Evolutionary conservation across 1,140 invertebrate genomes (phyloP).

Genomic region (Drosophila ambigua): DNA sequence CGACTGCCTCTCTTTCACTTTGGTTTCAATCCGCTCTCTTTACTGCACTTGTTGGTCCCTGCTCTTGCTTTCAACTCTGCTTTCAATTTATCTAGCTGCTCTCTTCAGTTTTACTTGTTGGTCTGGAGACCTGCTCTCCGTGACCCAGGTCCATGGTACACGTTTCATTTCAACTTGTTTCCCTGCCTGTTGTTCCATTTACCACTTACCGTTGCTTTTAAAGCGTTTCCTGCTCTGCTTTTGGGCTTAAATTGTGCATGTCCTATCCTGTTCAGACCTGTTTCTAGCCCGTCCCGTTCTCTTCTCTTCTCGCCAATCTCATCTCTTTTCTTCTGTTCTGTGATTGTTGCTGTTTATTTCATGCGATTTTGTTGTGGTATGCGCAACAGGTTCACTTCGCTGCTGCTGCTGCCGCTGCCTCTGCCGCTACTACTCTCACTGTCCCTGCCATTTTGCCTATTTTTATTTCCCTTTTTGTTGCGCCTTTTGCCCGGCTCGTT

Average conservation of each 20-base stretch:
- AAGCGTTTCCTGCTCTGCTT: no score
- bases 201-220: no score
- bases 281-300: constrained; percentile 28
- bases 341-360: constrained; percentile 52
- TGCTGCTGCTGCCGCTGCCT: constrained; percentile 2
- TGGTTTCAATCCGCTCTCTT: constrained; percentile 27
- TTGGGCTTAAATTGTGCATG: no score
- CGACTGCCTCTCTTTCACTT: constrained; percentile 37
- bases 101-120: background rate
- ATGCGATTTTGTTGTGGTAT: constrained; percentile 50
- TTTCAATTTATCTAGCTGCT: constrained; percentile 2
- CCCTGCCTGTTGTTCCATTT: no score
- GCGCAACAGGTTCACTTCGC: constrained; percentile 70
- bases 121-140: constrained; percentile 1
- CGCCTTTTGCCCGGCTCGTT: constrained; percentile 30
- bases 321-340: constrained; percentile 27
- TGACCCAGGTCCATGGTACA: background rate
- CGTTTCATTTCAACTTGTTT: no score
- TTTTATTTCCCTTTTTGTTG: constrained; percentile 43
- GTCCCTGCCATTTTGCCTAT: constrained; percentile 13
- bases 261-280: constrained; percentile 6
- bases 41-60: constrained; percentile 5
- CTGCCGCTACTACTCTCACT: background rate
- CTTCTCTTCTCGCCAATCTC: constrained; percentile 9
- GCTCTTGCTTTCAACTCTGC: constrained; percentile 12